Evolutionary conservation across 2,797 vertebrate genomes (phyloP).

Genomic region (Heterohyrax brucei): DNA sequence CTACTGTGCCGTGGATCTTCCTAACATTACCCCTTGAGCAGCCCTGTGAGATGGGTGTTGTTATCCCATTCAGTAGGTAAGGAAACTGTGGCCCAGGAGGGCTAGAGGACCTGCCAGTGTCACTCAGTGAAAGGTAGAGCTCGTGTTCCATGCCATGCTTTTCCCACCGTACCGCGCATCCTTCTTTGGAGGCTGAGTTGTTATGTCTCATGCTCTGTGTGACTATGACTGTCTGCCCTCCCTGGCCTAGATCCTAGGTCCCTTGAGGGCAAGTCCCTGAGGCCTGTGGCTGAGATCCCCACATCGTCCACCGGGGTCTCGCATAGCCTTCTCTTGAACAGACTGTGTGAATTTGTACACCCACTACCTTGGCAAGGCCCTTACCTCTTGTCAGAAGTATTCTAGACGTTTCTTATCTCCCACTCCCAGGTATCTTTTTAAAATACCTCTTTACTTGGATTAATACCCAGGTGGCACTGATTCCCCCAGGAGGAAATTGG

Average conservation of each 20-base stretch:
- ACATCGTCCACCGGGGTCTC: background rate
- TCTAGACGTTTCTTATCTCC: background rate
- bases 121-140: no score
- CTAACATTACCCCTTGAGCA: background rate
- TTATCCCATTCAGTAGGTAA: background rate
- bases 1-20: background rate
- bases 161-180: fast-evolving
- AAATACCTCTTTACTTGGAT: no score
- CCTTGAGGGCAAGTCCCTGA: background rate
- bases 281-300: no score
- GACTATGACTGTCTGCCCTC: background rate
- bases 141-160: background rate
- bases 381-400: background rate
- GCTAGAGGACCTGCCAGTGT: no score
- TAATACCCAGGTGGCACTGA: background rate
- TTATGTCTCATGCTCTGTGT: fast-evolving
- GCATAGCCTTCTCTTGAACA: background rate
- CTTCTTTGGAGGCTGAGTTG: background rate
- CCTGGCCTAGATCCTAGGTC: background rate
- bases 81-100: background rate
- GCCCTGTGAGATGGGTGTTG: no score
- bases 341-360: fast-evolving
- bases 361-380: no score
- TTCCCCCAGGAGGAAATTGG: background rate
- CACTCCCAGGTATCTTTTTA: background rate